Evolutionary conservation across 2,113 vertebrate genomes (phyloP).

Genomic region (Mastomys natalensis): DNA sequence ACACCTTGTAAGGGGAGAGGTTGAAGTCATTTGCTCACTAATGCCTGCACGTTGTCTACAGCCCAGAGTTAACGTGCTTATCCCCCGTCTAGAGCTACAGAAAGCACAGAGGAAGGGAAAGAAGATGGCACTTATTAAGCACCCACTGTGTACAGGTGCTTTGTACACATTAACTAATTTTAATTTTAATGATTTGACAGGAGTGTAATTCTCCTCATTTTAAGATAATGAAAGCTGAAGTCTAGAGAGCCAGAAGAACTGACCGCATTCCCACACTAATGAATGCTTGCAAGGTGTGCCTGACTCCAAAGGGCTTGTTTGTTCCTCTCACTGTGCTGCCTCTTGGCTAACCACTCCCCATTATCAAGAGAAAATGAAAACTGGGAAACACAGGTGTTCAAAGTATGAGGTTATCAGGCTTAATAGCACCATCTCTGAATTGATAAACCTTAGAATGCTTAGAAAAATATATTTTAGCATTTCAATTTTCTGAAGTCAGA

Average conservation of each 20-base stretch:
- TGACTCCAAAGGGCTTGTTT: background rate
- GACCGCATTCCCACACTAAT: constrained; percentile 30
- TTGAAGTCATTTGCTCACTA: background rate
- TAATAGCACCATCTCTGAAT: constrained; percentile 59
- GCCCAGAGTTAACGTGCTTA: background rate
- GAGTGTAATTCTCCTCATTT: constrained; percentile 40
- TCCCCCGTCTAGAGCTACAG: background rate
- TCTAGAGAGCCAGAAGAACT: constrained; percentile 20
- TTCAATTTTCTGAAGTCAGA: constrained; percentile 56
- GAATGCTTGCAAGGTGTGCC: background rate
- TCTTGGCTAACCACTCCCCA: background rate
- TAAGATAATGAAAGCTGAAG: constrained; percentile 59
- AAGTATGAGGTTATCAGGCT: background rate
- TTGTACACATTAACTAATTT: constrained; percentile 58
- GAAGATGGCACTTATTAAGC: constrained; percentile 61
- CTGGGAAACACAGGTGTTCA: constrained; percentile 68
- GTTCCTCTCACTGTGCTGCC: background rate
- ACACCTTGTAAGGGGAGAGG: constrained; percentile 57
- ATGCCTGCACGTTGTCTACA: background rate
- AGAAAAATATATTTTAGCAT: constrained; percentile 59
- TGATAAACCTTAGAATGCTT: constrained; percentile 43
- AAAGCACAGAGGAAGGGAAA: constrained; percentile 30
- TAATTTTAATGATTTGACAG: constrained; percentile 54
- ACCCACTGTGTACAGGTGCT: constrained; percentile 72
- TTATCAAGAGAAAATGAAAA: constrained; percentile 29